A percentile compares a stretch with the other conserved stretches of the same genome.
These are phyloP conservation scores for Lochmaea crataegi DNA, from an alignment of 2,888 invertebrate species.

Conservation along the genomic window DNA sequence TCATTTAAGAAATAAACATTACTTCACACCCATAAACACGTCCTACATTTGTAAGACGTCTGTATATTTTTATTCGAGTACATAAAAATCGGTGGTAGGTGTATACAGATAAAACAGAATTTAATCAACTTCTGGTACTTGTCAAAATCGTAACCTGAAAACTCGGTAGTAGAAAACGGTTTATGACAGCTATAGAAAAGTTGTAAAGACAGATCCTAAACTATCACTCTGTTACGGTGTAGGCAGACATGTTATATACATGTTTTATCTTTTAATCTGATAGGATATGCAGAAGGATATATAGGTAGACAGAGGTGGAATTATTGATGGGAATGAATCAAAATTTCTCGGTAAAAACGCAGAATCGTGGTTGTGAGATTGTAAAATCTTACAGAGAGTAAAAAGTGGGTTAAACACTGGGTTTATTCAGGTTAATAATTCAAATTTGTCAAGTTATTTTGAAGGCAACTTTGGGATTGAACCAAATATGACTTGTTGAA, in stretches of 20 bases:
- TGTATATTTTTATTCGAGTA: background rate
- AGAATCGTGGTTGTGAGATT: background rate
- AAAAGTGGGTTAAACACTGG: background rate
- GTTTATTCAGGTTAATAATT: background rate
- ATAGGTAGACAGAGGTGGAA: background rate
- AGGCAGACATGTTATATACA: constrained; percentile 40
- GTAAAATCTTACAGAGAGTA: background rate
- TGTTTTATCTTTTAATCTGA: constrained; percentile 52
- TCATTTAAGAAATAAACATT: too few relatives aligned
- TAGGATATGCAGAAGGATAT: constrained; percentile 43
- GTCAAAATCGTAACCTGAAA: constrained; percentile 53
- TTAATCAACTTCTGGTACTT: constrained; percentile 53
- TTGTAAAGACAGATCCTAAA: constrained; percentile 47
- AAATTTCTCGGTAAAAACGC: background rate
- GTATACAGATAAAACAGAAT: constrained; percentile 49
- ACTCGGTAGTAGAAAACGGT: constrained; percentile 36
- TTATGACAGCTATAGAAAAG: constrained; percentile 53
- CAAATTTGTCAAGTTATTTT: too few relatives aligned
- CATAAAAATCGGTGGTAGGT: constrained; percentile 29
- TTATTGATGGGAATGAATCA: constrained; percentile 9
- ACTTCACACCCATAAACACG: background rate
- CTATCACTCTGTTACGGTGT: constrained; percentile 35
- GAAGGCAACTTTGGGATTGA: too few relatives aligned
- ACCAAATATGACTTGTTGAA: too few relatives aligned
- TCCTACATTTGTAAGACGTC: background rate